A percentile compares a stretch with the other conserved stretches of the same genome.
Conservation (phyloP, 2,797 vertebrate species). For the Chiloscyllium punctatum region DNA sequence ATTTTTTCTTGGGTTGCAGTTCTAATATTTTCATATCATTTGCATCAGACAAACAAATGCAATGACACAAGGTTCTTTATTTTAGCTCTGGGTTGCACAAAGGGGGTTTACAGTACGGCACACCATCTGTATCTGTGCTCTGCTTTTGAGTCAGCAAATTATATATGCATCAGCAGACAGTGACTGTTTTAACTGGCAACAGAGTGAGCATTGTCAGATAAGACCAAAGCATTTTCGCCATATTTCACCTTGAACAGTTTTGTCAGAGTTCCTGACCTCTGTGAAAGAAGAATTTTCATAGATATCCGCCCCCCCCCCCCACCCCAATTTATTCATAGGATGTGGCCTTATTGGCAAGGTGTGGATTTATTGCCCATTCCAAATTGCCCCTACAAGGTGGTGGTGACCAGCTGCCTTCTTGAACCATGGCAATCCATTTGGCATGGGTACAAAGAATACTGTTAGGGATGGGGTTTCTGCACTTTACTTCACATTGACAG, state of each 20-base stretch:
- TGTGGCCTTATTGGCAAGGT: background rate
- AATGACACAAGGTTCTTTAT: slow-evolving; percentile 28
- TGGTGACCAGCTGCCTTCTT: background rate
- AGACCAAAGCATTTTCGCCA: background rate
- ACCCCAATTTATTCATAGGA: background rate
- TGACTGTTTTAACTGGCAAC: background rate
- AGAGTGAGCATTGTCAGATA: slow-evolving; percentile 21
- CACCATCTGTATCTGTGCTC: slow-evolving; percentile 29
- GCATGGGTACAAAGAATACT: background rate
- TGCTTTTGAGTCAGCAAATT: slow-evolving; percentile 12
- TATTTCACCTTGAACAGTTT: background rate
- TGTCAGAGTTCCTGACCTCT: background rate
- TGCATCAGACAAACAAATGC: slow-evolving; percentile 28
- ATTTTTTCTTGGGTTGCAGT: background rate
- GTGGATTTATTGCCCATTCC: background rate
- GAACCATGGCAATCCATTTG: background rate
- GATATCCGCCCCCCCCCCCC: too few relatives aligned
- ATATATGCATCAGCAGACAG: slow-evolving; percentile 10
- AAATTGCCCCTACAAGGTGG: background rate
- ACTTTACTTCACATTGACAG: background rate
- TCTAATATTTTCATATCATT: slow-evolving; percentile 36
- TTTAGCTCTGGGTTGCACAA: slow-evolving; percentile 1
- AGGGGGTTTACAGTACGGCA: slow-evolving; percentile 6
- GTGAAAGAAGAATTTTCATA: background rate
- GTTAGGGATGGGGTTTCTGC: background rate